Conservation (phyloP, 2,113 vertebrate species). For the Eolophus roseicapilla region DNA sequence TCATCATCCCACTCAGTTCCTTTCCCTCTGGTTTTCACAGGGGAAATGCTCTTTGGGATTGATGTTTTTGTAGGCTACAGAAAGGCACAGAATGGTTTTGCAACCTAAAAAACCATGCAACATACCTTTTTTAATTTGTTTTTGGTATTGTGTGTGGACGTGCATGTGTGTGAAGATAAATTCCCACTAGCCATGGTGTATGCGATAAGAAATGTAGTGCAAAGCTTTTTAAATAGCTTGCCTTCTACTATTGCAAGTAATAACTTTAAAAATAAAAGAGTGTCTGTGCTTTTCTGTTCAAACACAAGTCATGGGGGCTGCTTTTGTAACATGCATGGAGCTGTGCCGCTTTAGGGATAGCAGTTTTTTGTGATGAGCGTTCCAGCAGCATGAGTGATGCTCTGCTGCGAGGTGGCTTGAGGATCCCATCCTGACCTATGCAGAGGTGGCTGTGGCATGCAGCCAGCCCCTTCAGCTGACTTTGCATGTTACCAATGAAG, state of each 20-base stretch:
- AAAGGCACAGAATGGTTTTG: neutral
- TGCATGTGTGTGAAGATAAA: neutral
- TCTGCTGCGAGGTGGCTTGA: neutral
- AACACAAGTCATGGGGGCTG: neutral
- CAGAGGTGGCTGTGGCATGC: neutral
- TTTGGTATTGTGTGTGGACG: neutral
- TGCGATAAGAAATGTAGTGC: neutral
- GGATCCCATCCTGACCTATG: neutral
- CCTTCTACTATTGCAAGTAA: constrained; percentile 9
- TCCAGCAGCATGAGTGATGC: neutral
- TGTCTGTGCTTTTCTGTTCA: neutral
- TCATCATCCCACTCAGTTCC: neutral
- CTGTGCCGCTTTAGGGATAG: neutral
- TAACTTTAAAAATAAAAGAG: neutral
- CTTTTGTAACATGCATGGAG: neutral
- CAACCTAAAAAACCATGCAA: neutral
- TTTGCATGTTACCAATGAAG: neutral
- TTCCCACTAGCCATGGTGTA: neutral
- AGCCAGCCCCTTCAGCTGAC: neutral
- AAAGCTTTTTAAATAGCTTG: constrained; percentile 31
- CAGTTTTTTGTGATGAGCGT: neutral
- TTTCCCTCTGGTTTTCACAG: neutral
- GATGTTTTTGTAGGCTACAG: neutral
- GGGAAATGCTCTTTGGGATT: neutral
- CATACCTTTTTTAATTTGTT: neutral